A percentile compares a stretch with the other conserved stretches of the same genome.
These are phyloP conservation scores for Drosophila nannoptera DNA, from an alignment of 1,140 invertebrate species.

Conservation along the genomic window DNA sequence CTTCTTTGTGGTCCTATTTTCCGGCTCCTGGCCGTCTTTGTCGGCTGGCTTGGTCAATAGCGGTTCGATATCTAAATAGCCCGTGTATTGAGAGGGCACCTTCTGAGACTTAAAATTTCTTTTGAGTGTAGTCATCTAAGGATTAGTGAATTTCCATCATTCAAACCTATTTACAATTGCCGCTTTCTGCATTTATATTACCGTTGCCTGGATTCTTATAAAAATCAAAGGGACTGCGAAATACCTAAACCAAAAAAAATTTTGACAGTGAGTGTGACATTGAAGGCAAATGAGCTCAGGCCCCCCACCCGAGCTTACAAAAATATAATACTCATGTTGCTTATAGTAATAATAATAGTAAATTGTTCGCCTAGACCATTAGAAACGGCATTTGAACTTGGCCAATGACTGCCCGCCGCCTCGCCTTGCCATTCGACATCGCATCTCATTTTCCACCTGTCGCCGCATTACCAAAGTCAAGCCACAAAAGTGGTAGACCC, in stretches of 20 bases:
- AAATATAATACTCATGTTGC: no score
- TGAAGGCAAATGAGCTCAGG: slow-evolving; percentile 5
- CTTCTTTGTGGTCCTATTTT: neutral
- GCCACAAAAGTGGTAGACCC: neutral
- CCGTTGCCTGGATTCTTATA: slow-evolving; percentile 8
- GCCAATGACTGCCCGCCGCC: neutral
- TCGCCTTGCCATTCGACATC: neutral
- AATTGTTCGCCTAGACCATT: no score
- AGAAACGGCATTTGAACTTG: neutral
- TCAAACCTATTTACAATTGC: neutral
- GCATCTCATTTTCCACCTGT: slow-evolving; percentile 1
- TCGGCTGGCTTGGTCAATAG: neutral
- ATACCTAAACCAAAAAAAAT: slow-evolving; percentile 42
- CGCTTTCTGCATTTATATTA: slow-evolving; percentile 11
- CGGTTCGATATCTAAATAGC: slow-evolving; percentile 43
- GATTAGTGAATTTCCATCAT: neutral
- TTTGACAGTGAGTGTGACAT: slow-evolving; percentile 44
- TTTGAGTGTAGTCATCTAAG: slow-evolving; percentile 34
- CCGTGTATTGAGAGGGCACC: slow-evolving; percentile 34
- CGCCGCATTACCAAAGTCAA: slow-evolving; percentile 1
- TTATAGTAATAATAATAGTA: no score
- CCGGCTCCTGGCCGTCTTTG: neutral
- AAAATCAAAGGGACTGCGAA: slow-evolving; percentile 12
- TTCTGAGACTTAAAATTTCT: slow-evolving; percentile 32
- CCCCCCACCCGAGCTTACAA: no score